phyloP scores from a whole-genome alignment of 2,113 vertebrate genomes.

The Neogobius melanostomus region DNA sequence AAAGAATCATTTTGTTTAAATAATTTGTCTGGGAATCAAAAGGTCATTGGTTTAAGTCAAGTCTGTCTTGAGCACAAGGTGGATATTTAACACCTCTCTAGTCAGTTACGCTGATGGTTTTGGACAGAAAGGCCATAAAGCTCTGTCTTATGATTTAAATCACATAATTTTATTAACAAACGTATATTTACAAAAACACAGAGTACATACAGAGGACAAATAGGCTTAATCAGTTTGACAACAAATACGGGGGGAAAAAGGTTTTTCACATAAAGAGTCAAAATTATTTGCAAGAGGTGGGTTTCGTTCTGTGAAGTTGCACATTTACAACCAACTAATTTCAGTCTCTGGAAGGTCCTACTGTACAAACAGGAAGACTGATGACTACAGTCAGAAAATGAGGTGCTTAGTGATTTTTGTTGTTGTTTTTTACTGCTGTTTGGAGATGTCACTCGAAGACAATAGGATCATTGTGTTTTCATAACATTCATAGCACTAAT shows the following conservation, averaged over 20 bases:
- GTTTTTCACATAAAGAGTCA: constrained; percentile 38
- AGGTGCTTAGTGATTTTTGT: constrained; percentile 31
- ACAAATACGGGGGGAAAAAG: constrained; percentile 34
- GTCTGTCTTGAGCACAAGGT: too few relatives aligned
- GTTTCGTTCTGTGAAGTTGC: constrained; percentile 39
- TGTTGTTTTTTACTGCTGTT: neutral
- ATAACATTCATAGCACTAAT: constrained; percentile 11
- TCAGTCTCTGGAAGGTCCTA: constrained; percentile 41
- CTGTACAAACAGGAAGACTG: constrained; percentile 64
- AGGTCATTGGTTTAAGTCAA: too few relatives aligned
- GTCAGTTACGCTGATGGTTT: too few relatives aligned
- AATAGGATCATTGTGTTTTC: constrained; percentile 9
- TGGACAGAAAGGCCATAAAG: too few relatives aligned
- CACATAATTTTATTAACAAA: constrained; percentile 75
- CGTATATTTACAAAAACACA: constrained; percentile 75
- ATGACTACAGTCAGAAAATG: constrained; percentile 37
- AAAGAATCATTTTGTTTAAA: neutral
- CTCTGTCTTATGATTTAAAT: constrained; percentile 46
- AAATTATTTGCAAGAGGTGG: constrained; percentile 48
- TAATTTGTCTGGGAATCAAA: too few relatives aligned
- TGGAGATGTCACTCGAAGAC: neutral
- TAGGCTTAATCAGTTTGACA: constrained; percentile 53
- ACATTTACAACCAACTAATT: constrained; percentile 39
- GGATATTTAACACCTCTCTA: too few relatives aligned
- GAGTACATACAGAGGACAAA: constrained; percentile 65